Evolutionary conservation across 2,888 invertebrate species (phyloP), one percentile per base, ranked within the genome.

Genomic region (Dolichopus griseipennis): DNA sequence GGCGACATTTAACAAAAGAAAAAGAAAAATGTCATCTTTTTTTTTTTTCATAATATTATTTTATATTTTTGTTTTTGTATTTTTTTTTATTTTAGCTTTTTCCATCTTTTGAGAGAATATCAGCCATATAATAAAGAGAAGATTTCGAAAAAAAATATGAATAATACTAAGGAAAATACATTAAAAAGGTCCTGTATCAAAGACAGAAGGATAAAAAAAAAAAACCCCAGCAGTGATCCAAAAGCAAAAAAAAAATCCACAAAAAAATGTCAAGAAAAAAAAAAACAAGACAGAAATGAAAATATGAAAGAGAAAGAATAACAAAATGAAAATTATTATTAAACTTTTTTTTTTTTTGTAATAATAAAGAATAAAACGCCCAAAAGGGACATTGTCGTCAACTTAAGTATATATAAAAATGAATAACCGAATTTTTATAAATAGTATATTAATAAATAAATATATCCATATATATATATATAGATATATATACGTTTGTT

Each of bases 171-270:
- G 15, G 52, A 52, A 52, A 41, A 22, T 43, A 27, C 27, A 27
- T 27, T 27, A 27, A 27, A 27, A 27, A 27, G 27, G 27, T 27
- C 27, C 27, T 27, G 27, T 27, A 27, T 27, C 27, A 4, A 20
- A 22, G n/a, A 63, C 21, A n/a, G n/a, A n/a, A n/a, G n/a, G n/a
- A 20, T 34, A 66, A 61, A 64, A 22, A 27, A 68, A 71, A 66
- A 65, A 69, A 18, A 18, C 1, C 52, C 18, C 52, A 52, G 15
- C 18, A 52, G 52, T n/a, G 52, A 27, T 27, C 27, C 27, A 52
- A 52, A n/a, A n/a, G n/a, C n/a, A n/a, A n/a, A n/a, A n/a, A n/a
- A n/a, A 12, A 52, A 52, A 52, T 52, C 6, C 52, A 15, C 15
- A 15, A 43, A n/a, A 27, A 52, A 18, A 52, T 18, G 52, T 6